Evolutionary conservation across 2,888 invertebrate species (phyloP).

Genomic region (Corbicula japonica): DNA sequence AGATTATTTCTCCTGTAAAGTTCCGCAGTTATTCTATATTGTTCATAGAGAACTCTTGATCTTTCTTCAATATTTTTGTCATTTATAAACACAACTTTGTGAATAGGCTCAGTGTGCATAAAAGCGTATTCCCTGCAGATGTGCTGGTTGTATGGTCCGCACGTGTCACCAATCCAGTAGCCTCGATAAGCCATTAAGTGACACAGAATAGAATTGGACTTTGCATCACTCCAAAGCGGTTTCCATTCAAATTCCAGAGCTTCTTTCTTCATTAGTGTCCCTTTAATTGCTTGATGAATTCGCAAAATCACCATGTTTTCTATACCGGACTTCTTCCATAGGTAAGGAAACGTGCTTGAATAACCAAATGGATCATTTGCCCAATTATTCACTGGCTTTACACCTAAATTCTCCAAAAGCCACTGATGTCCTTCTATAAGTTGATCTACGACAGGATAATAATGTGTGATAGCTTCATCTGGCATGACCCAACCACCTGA

Average conservation of each 20-base stretch:
- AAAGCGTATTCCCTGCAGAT: slow-evolving; percentile 88
- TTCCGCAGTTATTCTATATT: slow-evolving; percentile 95
- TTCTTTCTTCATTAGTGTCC: slow-evolving; percentile 91
- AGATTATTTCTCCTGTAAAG: slow-evolving; percentile 88
- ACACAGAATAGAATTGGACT: slow-evolving; percentile 90
- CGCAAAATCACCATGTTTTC: slow-evolving; percentile 85
- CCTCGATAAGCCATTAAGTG: slow-evolving; percentile 98
- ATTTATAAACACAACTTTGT: slow-evolving; percentile 94
- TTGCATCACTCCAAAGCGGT: slow-evolving; percentile 89
- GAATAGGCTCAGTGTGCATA: slow-evolving; percentile 90
- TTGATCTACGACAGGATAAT: slow-evolving; percentile 84
- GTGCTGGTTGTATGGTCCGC: slow-evolving; percentile 95
- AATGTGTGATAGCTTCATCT: slow-evolving; percentile 85
- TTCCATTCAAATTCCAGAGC: slow-evolving; percentile 96
- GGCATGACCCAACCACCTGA: slow-evolving; percentile 86
- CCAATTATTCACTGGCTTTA: slow-evolving; percentile 85
- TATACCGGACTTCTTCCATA: slow-evolving; percentile 84
- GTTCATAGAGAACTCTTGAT: slow-evolving; percentile 93
- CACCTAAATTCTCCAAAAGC: slow-evolving; percentile 87
- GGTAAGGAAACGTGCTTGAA: slow-evolving; percentile 84
- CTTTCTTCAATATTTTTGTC: slow-evolving; percentile 94
- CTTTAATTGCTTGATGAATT: slow-evolving; percentile 93
- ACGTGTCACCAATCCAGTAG: slow-evolving; percentile 98
- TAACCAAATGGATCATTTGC: slow-evolving; percentile 86
- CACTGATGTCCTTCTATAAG: slow-evolving; percentile 86